Evolutionary conservation across 2,888 invertebrate species (phyloP).

Genomic region (Caenorhabditis parvicauda): DNA sequence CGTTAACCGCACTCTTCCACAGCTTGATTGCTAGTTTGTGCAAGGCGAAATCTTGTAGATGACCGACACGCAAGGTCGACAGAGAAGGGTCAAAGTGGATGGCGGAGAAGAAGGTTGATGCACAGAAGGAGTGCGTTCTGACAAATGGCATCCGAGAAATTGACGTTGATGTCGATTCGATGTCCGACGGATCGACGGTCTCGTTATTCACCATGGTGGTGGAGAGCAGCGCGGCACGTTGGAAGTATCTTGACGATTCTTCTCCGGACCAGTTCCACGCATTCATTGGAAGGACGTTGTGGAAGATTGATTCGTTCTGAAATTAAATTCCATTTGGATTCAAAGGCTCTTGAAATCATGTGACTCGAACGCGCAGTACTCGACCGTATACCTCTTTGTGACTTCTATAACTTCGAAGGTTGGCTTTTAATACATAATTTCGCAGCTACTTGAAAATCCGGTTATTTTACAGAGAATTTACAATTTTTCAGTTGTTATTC

Average conservation of each 20-base stretch:
- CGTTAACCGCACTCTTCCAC: constrained; percentile 38
- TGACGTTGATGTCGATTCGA: too few relatives aligned
- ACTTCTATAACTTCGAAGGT: too few relatives aligned
- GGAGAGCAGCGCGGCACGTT: constrained; percentile 10
- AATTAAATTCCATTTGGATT: too few relatives aligned
- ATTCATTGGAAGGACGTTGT: constrained; percentile 7
- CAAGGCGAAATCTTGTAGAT: constrained; percentile 32
- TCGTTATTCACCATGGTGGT: too few relatives aligned
- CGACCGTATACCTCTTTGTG: too few relatives aligned
- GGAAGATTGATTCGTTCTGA: constrained; percentile 14
- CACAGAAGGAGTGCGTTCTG: neutral
- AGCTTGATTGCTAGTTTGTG: constrained; percentile 20
- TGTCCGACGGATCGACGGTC: too few relatives aligned
- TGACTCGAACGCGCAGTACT: too few relatives aligned
- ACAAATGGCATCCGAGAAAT: too few relatives aligned
- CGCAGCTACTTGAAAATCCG: neutral
- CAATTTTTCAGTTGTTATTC: too few relatives aligned
- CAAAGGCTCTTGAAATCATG: too few relatives aligned
- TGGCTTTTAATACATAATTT: neutral
- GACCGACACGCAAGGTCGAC: constrained; percentile 24
- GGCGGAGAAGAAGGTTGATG: constrained; percentile 30
- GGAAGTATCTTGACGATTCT: constrained; percentile 10
- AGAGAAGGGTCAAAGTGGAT: constrained; percentile 29
- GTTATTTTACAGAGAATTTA: too few relatives aligned
- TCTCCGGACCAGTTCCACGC: constrained; percentile 21